Evolutionary conservation across 1,140 invertebrate genomes (phyloP).

Genomic region (Pantala flavescens): DNA sequence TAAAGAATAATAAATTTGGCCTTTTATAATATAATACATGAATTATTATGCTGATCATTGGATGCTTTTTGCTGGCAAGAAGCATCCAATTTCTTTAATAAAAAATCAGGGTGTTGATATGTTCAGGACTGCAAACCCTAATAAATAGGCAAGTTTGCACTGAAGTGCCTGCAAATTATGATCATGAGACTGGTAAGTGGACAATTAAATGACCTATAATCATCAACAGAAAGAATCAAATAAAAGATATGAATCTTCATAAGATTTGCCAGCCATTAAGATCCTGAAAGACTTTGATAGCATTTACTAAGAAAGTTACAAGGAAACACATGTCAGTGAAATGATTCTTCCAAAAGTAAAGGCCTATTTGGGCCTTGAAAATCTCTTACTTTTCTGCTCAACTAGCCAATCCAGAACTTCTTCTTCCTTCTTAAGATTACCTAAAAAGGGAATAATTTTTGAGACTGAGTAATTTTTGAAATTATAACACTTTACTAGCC

Average conservation of each 20-base stretch:
- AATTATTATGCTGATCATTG: too few species aligned
- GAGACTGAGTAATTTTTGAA: background rate
- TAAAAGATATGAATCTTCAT: background rate
- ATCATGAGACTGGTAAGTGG: too few species aligned
- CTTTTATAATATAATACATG: too few species aligned
- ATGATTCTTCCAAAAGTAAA: background rate
- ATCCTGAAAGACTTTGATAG: background rate
- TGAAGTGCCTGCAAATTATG: too few species aligned
- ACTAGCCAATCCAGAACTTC: slow-evolving; percentile 90
- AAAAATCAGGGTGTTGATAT: background rate
- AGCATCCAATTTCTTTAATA: too few species aligned
- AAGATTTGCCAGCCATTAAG: slow-evolving; percentile 5
- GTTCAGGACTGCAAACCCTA: background rate
- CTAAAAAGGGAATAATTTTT: slow-evolving; percentile 48
- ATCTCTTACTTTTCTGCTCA: slow-evolving; percentile 84
- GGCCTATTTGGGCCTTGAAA: slow-evolving; percentile 25
- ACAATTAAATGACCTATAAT: background rate
- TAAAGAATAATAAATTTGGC: too few species aligned
- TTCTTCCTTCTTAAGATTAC: slow-evolving; percentile 89
- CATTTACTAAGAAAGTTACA: background rate
- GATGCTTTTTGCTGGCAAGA: too few species aligned
- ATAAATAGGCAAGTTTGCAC: too few species aligned
- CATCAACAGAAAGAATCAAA: background rate
- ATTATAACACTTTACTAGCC: background rate
- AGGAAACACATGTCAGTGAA: background rate